Evolutionary conservation across 2,888 invertebrate genomes (phyloP), one percentile per base, ranked within the genome.

Genomic region (Agonopterix arenella): DNA sequence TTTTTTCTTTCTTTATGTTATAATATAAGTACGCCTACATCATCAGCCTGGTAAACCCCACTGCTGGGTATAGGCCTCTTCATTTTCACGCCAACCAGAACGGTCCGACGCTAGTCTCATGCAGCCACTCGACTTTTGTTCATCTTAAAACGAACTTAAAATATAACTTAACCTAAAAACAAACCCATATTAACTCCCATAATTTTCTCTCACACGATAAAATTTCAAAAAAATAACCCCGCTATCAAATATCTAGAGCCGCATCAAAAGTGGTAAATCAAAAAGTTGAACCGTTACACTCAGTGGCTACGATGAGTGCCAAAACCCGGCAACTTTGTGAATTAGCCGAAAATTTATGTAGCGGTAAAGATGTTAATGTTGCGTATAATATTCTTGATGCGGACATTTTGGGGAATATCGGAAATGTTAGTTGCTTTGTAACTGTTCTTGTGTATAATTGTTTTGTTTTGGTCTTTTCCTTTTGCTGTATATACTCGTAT

Each of bases 291-390:
- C 46, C 52, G 54, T 58, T 50, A 57, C 53, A 48, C 50, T 53
- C 46, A 44, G 52, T 44, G 49, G 53, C 47, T 40, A 41, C 45
- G 49, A 51, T 45, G 48, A 55, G 46, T 56, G 61, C 58, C 64
- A 58, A 57, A 62, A 57, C 37, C 53, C 50, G 47, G 68, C 46
- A 70, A 73, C 64, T 75, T 70, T 59, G 68, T 66, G 64, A 73
- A 77, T 74, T 75, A 75, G 71, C 68, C 62, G 58, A 56, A 53
- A 65, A 73, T 77, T 78, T 77, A 78, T 76, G 76, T 76, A 63
- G 75, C 76, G 76, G 73, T 73, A 68, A 72, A 76, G 66, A 71
- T 70, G 76, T 64, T 77, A 79, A 79, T 78, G 78, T 78, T 62
- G 69, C 78, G 72, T 68, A 62, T 70, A 77, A 76, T 73, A 70